A percentile compares a stretch with the other conserved stretches of the same genome.
phyloP scores from a whole-genome alignment of 2,797 vertebrate species.

The Yasuhikotakia modesta region DNA sequence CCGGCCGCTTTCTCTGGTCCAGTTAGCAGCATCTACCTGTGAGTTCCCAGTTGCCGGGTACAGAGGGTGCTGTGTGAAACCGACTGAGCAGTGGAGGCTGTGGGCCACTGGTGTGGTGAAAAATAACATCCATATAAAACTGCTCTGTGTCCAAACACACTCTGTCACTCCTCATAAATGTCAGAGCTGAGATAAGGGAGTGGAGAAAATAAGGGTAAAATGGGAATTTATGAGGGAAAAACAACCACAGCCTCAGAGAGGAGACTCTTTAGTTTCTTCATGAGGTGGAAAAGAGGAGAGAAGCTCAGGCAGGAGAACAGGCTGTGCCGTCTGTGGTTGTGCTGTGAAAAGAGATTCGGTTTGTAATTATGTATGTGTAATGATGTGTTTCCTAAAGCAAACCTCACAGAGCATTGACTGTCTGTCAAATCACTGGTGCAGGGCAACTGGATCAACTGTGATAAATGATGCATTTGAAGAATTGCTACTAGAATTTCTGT shows the following conservation, averaged over 20 bases:
- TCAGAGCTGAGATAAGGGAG: slow-evolving; percentile 58
- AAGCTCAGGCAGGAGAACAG: background rate
- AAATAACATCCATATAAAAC: slow-evolving; percentile 43
- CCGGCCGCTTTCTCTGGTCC: slow-evolving; percentile 42
- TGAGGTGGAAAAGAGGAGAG: background rate
- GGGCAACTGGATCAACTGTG: slow-evolving; percentile 1
- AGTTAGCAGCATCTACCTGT: slow-evolving; percentile 54
- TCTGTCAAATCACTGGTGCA: slow-evolving; percentile 19
- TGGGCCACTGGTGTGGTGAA: slow-evolving; percentile 58
- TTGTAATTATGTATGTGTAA: slow-evolving; percentile 37
- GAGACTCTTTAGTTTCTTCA: slow-evolving; percentile 27
- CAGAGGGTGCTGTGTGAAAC: slow-evolving; percentile 63
- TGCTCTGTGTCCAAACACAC: slow-evolving; percentile 54
- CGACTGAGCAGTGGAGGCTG: slow-evolving; percentile 60
- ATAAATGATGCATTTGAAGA: slow-evolving; percentile 10
- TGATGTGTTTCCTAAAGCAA: slow-evolving; percentile 25
- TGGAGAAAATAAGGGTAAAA: slow-evolving; percentile 36
- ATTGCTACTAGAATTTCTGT: background rate
- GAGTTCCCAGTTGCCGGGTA: slow-evolving; percentile 48
- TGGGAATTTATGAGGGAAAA: slow-evolving; percentile 56
- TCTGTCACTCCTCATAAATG: slow-evolving; percentile 70
- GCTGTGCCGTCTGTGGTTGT: slow-evolving; percentile 55
- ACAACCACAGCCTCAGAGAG: slow-evolving; percentile 17
- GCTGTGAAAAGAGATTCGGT: slow-evolving; percentile 40
- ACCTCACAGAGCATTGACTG: background rate